Base-by-base conservation (phyloP, 2,888 invertebrate genomes). In the Drosophila recens region DNA sequence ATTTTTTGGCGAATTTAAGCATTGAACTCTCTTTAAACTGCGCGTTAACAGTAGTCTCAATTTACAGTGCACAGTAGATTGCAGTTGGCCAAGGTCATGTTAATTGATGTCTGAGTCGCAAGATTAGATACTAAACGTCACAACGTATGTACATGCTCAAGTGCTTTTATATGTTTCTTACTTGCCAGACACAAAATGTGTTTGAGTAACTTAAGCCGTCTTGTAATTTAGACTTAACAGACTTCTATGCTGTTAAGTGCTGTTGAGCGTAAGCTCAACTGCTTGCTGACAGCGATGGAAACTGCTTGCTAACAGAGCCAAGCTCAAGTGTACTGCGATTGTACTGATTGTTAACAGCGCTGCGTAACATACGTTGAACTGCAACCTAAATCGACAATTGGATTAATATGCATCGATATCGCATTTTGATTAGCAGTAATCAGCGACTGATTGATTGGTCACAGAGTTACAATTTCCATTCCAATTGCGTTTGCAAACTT, bases 41-140 rank as follows among this genome's bases (percentile, higher is more conserved):
- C n/a, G 9, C 13, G 27, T 27, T 8, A 0, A 20, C 9, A 51
- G 13, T 17, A 10, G 11, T 34, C 4, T 23, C 11, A 27, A 11
- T 17, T 49, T 15, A 30, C 46, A 15, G 33, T 6, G 11, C 27
- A 27, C n/a, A 5, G 56, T 45, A 17, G 34, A 38, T 27, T 48
- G 46, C 56, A 49, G 34, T 57, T 52, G 40, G 10, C 42, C 43
- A 53, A 56, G 65, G 43, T 30, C 52, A 57, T 36, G 42, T 46
- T 23, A 34, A 49, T 33, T 63, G 36, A 9, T 30, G 48, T 51
- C 15, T 68, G 49, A 17, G 17, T 17, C 46, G 23, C 53, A 27
- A 72, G 78, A 75, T 75, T 58, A 75, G 73, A 66, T 78, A 57
- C 40, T 48, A 9, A 40, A 52, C 49, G 58, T 57, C 45, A 23